A percentile compares a stretch with the other conserved stretches of the same genome.
Evolutionary conservation across 1,140 invertebrate genomes (phyloP).

Genomic region (Saccostrea cuccullata): DNA sequence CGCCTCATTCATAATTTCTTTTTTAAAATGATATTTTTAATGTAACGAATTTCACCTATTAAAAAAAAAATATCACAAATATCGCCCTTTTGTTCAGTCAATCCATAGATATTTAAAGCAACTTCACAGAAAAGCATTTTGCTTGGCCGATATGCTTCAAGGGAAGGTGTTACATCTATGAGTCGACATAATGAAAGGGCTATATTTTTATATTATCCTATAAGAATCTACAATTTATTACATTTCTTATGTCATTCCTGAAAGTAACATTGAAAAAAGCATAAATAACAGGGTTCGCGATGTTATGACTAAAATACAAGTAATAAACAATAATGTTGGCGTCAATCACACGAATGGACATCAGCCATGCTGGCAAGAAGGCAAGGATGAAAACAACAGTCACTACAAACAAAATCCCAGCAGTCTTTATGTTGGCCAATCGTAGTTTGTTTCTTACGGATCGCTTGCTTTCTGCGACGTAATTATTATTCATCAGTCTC

Average conservation of each 20-base stretch:
- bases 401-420: conserved; percentile 75
- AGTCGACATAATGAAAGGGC: too few relatives aligned
- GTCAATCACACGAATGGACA: conserved; percentile 67
- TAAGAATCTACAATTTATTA: conserved; percentile 62
- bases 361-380: conserved; percentile 75
- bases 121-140: too few relatives aligned
- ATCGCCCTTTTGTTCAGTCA: too few relatives aligned
- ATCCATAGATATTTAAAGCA: too few relatives aligned
- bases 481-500: conserved; percentile 45
- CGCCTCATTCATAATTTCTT: too few relatives aligned
- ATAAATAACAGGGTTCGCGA: conserved; percentile 77
- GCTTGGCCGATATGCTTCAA: too few relatives aligned
- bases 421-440: conserved; percentile 75
- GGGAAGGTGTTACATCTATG: too few relatives aligned
- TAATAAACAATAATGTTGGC: conserved; percentile 73
- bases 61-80: too few relatives aligned
- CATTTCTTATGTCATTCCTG: conserved; percentile 72
- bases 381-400: conserved; percentile 74
- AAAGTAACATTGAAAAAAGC: conserved; percentile 77
- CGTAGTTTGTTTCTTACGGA: conserved; percentile 60
- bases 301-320: conserved; percentile 76
- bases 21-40: too few relatives aligned
- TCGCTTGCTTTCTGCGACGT: conserved; percentile 47
- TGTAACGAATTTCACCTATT: too few relatives aligned
- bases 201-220: not conserved